Conservation (phyloP, 2,888 invertebrate species). For the Allygus modestus region DNA sequence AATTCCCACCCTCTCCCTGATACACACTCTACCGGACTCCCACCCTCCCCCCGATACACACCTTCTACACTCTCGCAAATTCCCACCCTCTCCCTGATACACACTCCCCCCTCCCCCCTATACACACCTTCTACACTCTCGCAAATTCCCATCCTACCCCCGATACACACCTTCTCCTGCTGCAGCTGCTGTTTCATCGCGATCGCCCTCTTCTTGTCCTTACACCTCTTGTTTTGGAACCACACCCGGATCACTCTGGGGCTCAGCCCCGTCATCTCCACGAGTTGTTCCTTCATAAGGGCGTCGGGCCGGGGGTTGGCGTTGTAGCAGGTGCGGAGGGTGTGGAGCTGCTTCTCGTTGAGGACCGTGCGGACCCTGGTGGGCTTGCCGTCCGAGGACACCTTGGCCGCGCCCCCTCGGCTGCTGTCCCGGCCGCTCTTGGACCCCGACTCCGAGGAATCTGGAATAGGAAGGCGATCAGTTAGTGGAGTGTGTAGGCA, state of each 20-base stretch:
- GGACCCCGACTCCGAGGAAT: conserved; percentile 95
- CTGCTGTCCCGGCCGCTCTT: conserved; percentile 82
- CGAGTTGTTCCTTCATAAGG: conserved; percentile 99
- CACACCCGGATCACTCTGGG: conserved; percentile 99
- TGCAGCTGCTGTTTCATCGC: conserved; percentile 98
- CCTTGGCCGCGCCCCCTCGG: conserved; percentile 76
- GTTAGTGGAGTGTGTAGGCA: too few relatives aligned
- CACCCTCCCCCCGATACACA: too few relatives aligned
- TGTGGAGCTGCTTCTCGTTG: conserved; percentile 99
- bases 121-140: not conserved
- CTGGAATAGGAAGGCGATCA: conserved; percentile 76
- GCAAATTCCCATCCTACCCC: not conserved
- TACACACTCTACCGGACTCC: too few relatives aligned
- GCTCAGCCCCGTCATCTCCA: conserved; percentile 98
- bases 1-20: not conserved
- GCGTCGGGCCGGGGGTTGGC: conserved; percentile 99
- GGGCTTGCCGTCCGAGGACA: conserved; percentile 90
- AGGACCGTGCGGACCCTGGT: conserved; percentile 99
- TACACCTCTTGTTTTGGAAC: conserved; percentile 99
- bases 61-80: not conserved
- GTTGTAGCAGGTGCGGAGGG: conserved; percentile 97
- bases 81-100: not conserved
- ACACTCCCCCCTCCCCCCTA: too few relatives aligned
- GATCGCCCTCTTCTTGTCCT: conserved; percentile 98
- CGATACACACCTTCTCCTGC: conserved; percentile 92